These are phyloP conservation scores for Phortica okadai DNA, from an alignment of 2,888 invertebrate species.

Conservation along the genomic window DNA sequence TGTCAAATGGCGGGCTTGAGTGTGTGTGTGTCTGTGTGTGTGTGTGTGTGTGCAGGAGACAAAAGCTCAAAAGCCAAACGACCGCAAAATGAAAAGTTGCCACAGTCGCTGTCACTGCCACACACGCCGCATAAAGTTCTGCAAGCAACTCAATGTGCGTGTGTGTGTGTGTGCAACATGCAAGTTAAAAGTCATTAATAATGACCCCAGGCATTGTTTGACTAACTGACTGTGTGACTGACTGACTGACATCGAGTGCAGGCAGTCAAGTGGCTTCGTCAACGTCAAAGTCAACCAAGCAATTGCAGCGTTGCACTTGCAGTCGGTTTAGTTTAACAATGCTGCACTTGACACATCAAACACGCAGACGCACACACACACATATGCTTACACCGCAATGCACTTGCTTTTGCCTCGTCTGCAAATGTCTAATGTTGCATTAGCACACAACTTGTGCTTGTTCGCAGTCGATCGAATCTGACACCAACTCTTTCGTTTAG, in stretches of 20 bases:
- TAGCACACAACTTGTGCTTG: not conserved
- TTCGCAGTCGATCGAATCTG: constrained; percentile 8
- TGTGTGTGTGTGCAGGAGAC: constrained; percentile 41
- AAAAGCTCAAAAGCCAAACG: constrained; percentile 31
- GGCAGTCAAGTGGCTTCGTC: constrained; percentile 4
- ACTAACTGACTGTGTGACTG: constrained; percentile 1
- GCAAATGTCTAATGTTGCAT: not conserved
- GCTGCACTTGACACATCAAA: constrained; percentile 2
- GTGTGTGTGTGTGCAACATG: constrained; percentile 33
- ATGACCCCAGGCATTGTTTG: constrained; percentile 57
- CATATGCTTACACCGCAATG: not conserved
- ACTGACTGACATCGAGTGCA: constrained; percentile 1
- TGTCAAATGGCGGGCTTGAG: constrained; percentile 51
- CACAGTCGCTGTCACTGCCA: constrained; percentile 1
- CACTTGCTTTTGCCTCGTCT: not conserved
- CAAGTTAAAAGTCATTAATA: constrained; percentile 66
- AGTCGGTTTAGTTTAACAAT: not conserved
- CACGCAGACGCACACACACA: too few species aligned
- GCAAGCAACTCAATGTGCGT: not conserved
- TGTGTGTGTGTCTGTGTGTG: not conserved
- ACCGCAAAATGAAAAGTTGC: not conserved
- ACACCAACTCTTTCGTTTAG: not conserved
- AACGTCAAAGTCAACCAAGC: not conserved
- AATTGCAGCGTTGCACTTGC: not conserved
- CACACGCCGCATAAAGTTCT: constrained; percentile 1